These are phyloP conservation scores for Cylas formicarius DNA, from an alignment of 1,140 invertebrate species.

Conservation along the genomic window DNA sequence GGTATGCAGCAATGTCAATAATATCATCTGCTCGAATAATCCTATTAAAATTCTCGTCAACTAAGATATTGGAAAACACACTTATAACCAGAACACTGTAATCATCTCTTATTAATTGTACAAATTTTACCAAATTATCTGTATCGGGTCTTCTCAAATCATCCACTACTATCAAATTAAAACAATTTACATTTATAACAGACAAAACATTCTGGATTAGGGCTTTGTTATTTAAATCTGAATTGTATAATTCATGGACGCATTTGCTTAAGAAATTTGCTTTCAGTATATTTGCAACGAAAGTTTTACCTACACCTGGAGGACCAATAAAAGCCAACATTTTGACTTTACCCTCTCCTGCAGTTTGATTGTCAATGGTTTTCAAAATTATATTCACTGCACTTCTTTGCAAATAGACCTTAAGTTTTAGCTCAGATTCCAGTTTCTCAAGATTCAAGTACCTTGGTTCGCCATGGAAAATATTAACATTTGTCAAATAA, in stretches of 20 bases:
- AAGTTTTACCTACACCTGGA: slow-evolving; percentile 13
- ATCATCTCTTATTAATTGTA: slow-evolving; percentile 6
- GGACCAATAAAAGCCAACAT: slow-evolving; percentile 12
- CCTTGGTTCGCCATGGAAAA: slow-evolving; percentile 8
- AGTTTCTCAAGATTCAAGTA: slow-evolving; percentile 6
- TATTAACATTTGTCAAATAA: neutral
- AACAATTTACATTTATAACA: slow-evolving; percentile 5
- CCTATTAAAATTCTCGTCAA: slow-evolving; percentile 2
- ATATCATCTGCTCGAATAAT: slow-evolving; percentile 9
- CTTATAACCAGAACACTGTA: slow-evolving; percentile 5
- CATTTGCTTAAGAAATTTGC: slow-evolving; percentile 3
- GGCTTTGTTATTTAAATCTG: slow-evolving; percentile 1
- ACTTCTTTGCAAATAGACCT: slow-evolving; percentile 4
- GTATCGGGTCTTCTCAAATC: slow-evolving; percentile 8
- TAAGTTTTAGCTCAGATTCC: slow-evolving; percentile 1
- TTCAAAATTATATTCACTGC: neutral
- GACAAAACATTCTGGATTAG: slow-evolving; percentile 3
- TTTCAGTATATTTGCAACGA: slow-evolving; percentile 8
- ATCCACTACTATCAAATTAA: slow-evolving; percentile 16
- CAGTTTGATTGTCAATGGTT: slow-evolving; percentile 1
- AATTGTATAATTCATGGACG: slow-evolving; percentile 9
- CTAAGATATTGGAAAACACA: slow-evolving; percentile 9
- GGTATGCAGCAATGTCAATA: slow-evolving; percentile 4
- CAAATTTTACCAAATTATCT: slow-evolving; percentile 5
- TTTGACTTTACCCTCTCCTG: slow-evolving; percentile 6